Percentiles rank a stretch among this genome's conserved stretches.
These are phyloP conservation scores for Charaxes varanes DNA, from an alignment of 1,140 invertebrate genomes.

Conservation along the genomic window DNA sequence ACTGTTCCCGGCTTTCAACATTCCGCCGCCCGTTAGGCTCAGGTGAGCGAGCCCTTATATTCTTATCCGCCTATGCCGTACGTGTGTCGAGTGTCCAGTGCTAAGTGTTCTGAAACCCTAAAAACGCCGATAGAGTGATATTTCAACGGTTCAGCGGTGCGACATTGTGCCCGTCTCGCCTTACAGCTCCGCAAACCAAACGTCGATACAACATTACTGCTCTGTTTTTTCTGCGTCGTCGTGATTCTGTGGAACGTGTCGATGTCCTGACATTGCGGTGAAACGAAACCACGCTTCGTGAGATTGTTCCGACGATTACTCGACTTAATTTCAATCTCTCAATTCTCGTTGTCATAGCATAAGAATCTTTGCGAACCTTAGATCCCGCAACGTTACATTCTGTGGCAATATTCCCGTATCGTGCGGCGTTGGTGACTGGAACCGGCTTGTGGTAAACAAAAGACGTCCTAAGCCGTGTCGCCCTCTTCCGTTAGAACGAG, in stretches of 20 bases:
- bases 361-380: slow-evolving; percentile 5
- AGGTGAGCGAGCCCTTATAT: slow-evolving; percentile 49
- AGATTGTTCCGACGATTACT: slow-evolving; percentile 13
- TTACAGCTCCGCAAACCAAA: slow-evolving; percentile 39
- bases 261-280: slow-evolving; percentile 22
- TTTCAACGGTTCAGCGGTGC: slow-evolving; percentile 32
- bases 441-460: slow-evolving; percentile 31
- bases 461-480: slow-evolving; percentile 23
- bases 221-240: slow-evolving; percentile 39
- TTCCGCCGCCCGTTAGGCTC: slow-evolving; percentile 66
- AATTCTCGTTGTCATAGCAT: slow-evolving; percentile 18
- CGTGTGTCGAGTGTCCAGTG: slow-evolving; percentile 32
- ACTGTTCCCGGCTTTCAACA: slow-evolving; percentile 70
- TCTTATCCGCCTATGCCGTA: neutral
- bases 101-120: slow-evolving; percentile 34
- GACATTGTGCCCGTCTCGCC: slow-evolving; percentile 36
- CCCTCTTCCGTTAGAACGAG: slow-evolving; percentile 20
- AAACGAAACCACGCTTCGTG: slow-evolving; percentile 16
- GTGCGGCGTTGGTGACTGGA: slow-evolving; percentile 13
- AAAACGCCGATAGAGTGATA: slow-evolving; percentile 39
- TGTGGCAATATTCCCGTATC: slow-evolving; percentile 11
- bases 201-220: slow-evolving; percentile 50
- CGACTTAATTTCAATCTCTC: slow-evolving; percentile 18
- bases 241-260: slow-evolving; percentile 25
- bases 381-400: slow-evolving; percentile 9